These are phyloP conservation scores for Sebastes trivittatus DNA, from an alignment of 2,797 vertebrate genomes.

Conservation along the genomic window DNA sequence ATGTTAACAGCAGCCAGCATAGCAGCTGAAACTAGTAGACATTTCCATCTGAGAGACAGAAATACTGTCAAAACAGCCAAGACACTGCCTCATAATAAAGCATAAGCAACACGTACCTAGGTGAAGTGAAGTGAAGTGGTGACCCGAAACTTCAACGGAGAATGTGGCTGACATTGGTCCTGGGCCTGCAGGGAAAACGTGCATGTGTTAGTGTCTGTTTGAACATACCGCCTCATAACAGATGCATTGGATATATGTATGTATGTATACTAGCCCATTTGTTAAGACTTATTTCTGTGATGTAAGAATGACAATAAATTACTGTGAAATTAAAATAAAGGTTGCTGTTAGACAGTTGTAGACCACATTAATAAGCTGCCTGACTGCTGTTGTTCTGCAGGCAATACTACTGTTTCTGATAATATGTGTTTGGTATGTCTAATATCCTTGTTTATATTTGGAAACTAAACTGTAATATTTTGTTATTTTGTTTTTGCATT, in stretches of 20 bases:
- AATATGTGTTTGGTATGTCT: too few relatives aligned
- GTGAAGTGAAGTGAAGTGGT: not conserved
- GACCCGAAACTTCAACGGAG: too few relatives aligned
- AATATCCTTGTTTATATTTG: too few relatives aligned
- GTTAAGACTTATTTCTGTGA: not conserved
- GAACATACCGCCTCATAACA: not conserved
- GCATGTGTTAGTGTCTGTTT: not conserved
- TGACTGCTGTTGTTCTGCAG: not conserved
- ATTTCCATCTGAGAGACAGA: not conserved
- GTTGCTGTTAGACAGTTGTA: not conserved
- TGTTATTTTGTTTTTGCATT: too few relatives aligned
- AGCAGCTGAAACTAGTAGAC: fast-evolving
- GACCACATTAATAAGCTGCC: not conserved
- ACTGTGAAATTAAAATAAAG: not conserved
- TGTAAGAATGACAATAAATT: not conserved
- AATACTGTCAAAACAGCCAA: not conserved
- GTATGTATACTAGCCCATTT: not conserved
- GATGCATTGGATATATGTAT: not conserved
- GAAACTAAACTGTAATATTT: too few relatives aligned
- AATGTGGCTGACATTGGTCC: too few relatives aligned
- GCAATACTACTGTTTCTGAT: too few relatives aligned
- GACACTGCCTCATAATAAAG: not conserved
- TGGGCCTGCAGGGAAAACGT: too few relatives aligned
- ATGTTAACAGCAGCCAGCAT: not conserved
- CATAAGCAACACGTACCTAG: not conserved